Conservation (phyloP, 2,888 invertebrate species). For the Nematopogon swammerdamellus region DNA sequence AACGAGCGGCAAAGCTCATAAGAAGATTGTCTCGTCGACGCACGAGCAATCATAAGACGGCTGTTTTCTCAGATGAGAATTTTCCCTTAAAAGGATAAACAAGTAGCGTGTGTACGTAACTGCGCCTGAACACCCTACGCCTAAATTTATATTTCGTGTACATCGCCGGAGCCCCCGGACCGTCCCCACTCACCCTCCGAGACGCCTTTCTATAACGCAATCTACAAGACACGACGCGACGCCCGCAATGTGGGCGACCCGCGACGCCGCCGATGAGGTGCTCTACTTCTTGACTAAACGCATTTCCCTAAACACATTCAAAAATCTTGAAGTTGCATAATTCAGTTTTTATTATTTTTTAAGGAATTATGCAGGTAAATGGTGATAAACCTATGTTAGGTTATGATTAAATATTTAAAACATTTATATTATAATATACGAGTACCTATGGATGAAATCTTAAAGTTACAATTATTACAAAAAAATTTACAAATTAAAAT, state of each 20-base stretch:
- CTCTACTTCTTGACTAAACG: constrained; percentile 17
- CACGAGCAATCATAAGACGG: constrained; percentile 46
- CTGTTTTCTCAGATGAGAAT: constrained; percentile 44
- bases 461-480: too few relatives aligned
- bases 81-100: constrained; percentile 53
- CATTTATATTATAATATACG: too few relatives aligned
- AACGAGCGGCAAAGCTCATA: background rate
- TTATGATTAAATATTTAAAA: too few relatives aligned
- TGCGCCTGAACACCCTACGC: constrained; percentile 31
- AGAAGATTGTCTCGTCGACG: background rate
- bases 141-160: constrained; percentile 48
- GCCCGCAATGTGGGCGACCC: too few relatives aligned
- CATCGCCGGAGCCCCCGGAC: background rate
- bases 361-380: too few relatives aligned
- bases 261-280: constrained; percentile 7
- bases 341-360: too few relatives aligned
- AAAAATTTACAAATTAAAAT: too few relatives aligned
- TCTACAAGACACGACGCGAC: background rate
- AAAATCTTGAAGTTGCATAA: too few relatives aligned
- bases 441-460: too few relatives aligned
- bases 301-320: constrained; percentile 3
- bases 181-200: background rate
- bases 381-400: too few relatives aligned
- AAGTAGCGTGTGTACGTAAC: constrained; percentile 53
- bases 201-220: background rate